Base-by-base conservation (phyloP, 2,113 vertebrate species). In the Silurus glanis region DNA sequence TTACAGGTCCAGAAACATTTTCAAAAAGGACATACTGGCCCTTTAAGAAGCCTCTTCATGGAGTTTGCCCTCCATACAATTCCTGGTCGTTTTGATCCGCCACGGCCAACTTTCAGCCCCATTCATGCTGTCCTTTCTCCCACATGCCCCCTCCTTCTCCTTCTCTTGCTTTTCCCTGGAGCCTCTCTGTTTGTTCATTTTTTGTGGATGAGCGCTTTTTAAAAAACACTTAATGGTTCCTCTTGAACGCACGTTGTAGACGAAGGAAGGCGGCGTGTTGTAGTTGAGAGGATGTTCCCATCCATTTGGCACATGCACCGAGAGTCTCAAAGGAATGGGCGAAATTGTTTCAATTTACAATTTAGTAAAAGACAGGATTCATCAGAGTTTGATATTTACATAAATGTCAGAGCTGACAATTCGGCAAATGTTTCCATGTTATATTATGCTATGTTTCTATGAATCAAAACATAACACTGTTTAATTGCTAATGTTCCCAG, bases 141-240 rank as follows among this genome's bases (percentile, higher is more conserved):
- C n/a, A 21, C 12, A 8, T 28, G 28, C 25, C 25, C 17, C 55
- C 25, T 45, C 76, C n/a, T 25, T 23, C 51, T 59, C 76, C 78
- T 59, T 37, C 3, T 37, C 37, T 37, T 37, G 37, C 37, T 37
- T 37, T 37, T 37, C 37, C 37, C 25, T 25, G 25, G 69, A 61
- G 69, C 69, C 55, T 25, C 67, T 79, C 55, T 59, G 78, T 80
- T 80, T 61, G 55, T 55, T 71, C 13, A 25, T 58, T 28, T 58
- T 83, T 83, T 72, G 19, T 59, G 66, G 82, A 47, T 23, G 66
- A 69, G 64, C 16, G 25, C 82, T 56, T 69, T 71, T 83, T 69
- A 69, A 58, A 72, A 72, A 69, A 19, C 49, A 53, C 28, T 56
- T 83, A 80, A 21, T 45, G 53, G 82, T 71, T 83, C 28, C 25